phyloP scores from a whole-genome alignment of 2,888 invertebrate species.

The Monopis laevigella region DNA sequence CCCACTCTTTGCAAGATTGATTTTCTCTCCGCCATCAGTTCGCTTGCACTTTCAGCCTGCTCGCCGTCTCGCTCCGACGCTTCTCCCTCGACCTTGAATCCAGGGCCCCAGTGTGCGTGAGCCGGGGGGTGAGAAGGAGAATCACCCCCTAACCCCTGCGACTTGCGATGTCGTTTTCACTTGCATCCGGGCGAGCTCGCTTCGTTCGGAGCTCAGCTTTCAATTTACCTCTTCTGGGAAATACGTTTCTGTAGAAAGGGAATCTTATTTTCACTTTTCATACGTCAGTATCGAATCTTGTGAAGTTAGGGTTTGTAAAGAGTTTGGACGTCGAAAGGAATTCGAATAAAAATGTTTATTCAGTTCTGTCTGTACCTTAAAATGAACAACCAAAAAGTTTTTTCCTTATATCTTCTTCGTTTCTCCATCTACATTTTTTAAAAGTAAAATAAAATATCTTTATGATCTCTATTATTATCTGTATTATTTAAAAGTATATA shows the following conservation, averaged over 20 bases:
- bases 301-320: too few species aligned
- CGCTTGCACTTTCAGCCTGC: slow-evolving; percentile 49
- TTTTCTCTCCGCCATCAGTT: slow-evolving; percentile 56
- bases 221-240: slow-evolving; percentile 9
- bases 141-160: slow-evolving; percentile 25
- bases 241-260: neutral
- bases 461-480: too few species aligned
- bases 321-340: too few species aligned
- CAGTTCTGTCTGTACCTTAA: too few species aligned
- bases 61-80: slow-evolving; percentile 36
- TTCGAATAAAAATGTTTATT: too few species aligned
- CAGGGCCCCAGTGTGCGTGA: slow-evolving; percentile 27
- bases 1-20: slow-evolving; percentile 61
- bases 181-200: slow-evolving; percentile 49
- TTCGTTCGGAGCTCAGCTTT: slow-evolving; percentile 7
- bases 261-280: too few species aligned
- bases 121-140: slow-evolving; percentile 6
- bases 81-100: slow-evolving; percentile 59
- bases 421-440: too few species aligned
- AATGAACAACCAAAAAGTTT: too few species aligned
- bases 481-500: too few species aligned
- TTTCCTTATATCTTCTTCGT: too few species aligned
- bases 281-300: too few species aligned
- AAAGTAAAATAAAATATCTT: too few species aligned
- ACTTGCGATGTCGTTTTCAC: slow-evolving; percentile 46